phyloP scores from a whole-genome alignment of 2,888 invertebrate species.

The Tipula lateralis region DNA sequence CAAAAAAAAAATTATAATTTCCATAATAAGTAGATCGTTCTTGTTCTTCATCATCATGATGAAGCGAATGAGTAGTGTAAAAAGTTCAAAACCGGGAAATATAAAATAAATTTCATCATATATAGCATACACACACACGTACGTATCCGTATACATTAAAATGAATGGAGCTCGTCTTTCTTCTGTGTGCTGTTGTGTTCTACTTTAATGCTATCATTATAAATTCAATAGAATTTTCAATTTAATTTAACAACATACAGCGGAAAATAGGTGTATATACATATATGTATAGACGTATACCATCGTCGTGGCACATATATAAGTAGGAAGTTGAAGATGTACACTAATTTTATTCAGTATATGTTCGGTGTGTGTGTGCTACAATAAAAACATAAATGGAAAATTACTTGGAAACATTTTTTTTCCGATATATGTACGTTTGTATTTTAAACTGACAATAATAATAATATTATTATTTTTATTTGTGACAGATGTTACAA shows the following conservation, averaged over 20 bases:
- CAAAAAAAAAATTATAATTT: not conserved
- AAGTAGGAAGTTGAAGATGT: not conserved
- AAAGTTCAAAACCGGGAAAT: conserved; percentile 20
- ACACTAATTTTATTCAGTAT: not conserved
- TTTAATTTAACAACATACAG: not conserved
- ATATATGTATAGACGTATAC: too few species aligned
- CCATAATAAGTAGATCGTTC: conserved; percentile 1
- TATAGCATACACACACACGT: not conserved
- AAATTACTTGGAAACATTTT: not conserved
- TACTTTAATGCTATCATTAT: conserved; percentile 24
- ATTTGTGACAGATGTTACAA: conserved; percentile 19
- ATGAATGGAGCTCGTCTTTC: not conserved
- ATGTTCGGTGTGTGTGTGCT: not conserved
- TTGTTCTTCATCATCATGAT: not conserved
- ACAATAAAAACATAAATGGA: not conserved
- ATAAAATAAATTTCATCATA: not conserved
- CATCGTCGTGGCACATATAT: not conserved
- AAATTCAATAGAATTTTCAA: conserved; percentile 11
- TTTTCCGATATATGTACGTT: not conserved
- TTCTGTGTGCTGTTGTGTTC: not conserved
- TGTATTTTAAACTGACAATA: conserved; percentile 19
- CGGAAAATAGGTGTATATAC: conserved; percentile 20
- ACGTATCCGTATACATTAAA: not conserved
- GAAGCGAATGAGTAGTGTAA: not conserved
- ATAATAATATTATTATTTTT: not conserved